A percentile compares a stretch with the other conserved stretches of the same genome.
Conservation (phyloP, 2,888 invertebrate species). For the Portevinia maculata region DNA sequence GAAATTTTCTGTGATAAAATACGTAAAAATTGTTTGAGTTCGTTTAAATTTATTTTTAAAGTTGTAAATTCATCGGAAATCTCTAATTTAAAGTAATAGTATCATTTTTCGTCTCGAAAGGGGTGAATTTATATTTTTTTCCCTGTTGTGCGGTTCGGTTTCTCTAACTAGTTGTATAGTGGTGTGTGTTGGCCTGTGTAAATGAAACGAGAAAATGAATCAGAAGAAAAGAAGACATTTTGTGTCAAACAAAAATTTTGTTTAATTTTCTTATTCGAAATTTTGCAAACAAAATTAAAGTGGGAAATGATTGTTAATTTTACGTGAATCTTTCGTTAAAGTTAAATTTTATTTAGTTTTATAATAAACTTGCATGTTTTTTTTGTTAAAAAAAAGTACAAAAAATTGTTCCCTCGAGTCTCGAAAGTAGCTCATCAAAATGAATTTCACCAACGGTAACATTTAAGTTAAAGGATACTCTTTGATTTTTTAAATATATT, state of each 20-base stretch:
- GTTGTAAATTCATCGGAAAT: slow-evolving; percentile 24
- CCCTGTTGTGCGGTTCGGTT: slow-evolving; percentile 62
- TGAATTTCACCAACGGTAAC: slow-evolving; percentile 64
- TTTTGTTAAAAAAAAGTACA: not conserved
- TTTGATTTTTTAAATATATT: slow-evolving; percentile 16
- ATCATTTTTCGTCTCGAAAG: slow-evolving; percentile 46
- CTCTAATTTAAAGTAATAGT: slow-evolving; percentile 43
- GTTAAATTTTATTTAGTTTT: not conserved
- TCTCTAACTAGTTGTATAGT: slow-evolving; percentile 40
- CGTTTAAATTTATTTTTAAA: slow-evolving; percentile 5
- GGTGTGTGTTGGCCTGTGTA: slow-evolving; percentile 52
- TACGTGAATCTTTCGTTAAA: not conserved
- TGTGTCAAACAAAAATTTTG: slow-evolving; percentile 66
- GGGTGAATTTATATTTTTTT: slow-evolving; percentile 64
- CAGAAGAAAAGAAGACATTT: slow-evolving; percentile 73
- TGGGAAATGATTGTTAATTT: not conserved
- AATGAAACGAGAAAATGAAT: slow-evolving; percentile 71
- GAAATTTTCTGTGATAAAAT: slow-evolving; percentile 62
- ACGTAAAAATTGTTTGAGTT: slow-evolving; percentile 32
- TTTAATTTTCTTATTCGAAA: slow-evolving; percentile 44
- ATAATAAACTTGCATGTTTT: not conserved
- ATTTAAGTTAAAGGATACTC: slow-evolving; percentile 4
- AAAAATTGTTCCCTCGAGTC: slow-evolving; percentile 59
- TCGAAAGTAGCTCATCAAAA: slow-evolving; percentile 62
- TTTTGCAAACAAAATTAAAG: not conserved